Percentiles rank a stretch among this genome's conserved stretches.
Evolutionary conservation across 1,140 invertebrate genomes (phyloP).

Genomic region (Acarapis woodi): DNA sequence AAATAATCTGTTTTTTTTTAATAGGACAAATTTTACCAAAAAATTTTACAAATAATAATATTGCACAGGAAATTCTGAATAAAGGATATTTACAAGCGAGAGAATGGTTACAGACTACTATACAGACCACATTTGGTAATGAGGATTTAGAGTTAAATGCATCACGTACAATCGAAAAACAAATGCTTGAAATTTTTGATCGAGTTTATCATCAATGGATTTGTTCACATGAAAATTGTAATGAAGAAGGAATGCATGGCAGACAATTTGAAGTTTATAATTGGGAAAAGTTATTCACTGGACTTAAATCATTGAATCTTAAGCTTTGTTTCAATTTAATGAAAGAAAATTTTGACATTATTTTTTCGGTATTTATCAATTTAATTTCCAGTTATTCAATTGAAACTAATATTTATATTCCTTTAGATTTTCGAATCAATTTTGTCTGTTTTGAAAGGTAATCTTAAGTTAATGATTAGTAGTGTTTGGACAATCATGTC

Average conservation of each 20-base stretch:
- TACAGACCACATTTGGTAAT: slow-evolving; percentile 21
- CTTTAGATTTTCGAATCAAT: slow-evolving; percentile 40
- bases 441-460: slow-evolving; percentile 72
- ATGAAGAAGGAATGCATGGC: slow-evolving; percentile 25
- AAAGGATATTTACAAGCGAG: slow-evolving; percentile 72
- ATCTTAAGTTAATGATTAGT: slow-evolving; percentile 61
- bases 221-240: slow-evolving; percentile 24
- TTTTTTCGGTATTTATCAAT: slow-evolving; percentile 33
- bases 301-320: slow-evolving; percentile 43
- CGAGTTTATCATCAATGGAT: slow-evolving; percentile 72
- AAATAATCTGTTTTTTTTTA: no score
- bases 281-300: slow-evolving; percentile 37
- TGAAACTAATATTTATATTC: slow-evolving; percentile 6
- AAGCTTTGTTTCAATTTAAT: slow-evolving; percentile 43
- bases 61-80: slow-evolving; percentile 54
- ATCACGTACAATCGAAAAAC: slow-evolving; percentile 52
- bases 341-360: slow-evolving; percentile 66
- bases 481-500: slow-evolving; percentile 57
- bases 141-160: slow-evolving; percentile 50
- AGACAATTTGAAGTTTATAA: slow-evolving; percentile 15
- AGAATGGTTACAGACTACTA: slow-evolving; percentile 46
- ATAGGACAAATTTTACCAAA: slow-evolving; percentile 32
- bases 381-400: no score
- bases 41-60: slow-evolving; percentile 21
- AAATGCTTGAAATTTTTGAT: slow-evolving; percentile 74